Percentiles rank a stretch among this genome's conserved stretches.
phyloP scores from a whole-genome alignment of 2,113 vertebrate genomes.

The Pituophis catenifer region DNA sequence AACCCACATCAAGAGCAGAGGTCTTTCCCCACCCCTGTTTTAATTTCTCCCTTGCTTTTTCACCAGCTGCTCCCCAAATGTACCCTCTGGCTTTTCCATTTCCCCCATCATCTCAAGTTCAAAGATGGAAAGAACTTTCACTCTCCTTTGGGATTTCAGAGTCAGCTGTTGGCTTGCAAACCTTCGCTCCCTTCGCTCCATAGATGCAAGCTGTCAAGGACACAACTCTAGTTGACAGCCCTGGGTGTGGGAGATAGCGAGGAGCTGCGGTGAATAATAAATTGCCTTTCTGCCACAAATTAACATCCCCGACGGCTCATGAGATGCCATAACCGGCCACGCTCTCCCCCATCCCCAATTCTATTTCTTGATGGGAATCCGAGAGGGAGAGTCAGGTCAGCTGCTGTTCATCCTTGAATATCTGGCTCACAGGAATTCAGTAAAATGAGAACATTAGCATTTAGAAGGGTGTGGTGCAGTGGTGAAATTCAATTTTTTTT shows the following conservation, averaged over 20 bases:
- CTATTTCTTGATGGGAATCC: not conserved
- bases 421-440: not conserved
- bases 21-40: not conserved
- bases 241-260: not conserved
- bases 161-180: not conserved
- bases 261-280: not conserved
- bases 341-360: not conserved
- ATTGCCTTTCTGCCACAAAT: not conserved
- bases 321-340: not conserved
- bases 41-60: not conserved
- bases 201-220: not conserved
- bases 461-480: not conserved
- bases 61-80: not conserved
- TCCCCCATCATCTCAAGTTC: not conserved
- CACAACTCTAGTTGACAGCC: not conserved
- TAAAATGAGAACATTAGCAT: not conserved
- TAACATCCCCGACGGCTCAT: not conserved
- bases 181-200: not conserved
- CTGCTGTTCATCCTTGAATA: not conserved
- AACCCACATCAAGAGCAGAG: not conserved
- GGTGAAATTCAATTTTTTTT: too few species aligned
- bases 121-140: not conserved
- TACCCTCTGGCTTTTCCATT: not conserved
- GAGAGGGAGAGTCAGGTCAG: fast-evolving
- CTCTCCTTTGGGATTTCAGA: not conserved